Conservation (phyloP, 2,888 invertebrate species). For the Disparrhopalites patrizii region DNA sequence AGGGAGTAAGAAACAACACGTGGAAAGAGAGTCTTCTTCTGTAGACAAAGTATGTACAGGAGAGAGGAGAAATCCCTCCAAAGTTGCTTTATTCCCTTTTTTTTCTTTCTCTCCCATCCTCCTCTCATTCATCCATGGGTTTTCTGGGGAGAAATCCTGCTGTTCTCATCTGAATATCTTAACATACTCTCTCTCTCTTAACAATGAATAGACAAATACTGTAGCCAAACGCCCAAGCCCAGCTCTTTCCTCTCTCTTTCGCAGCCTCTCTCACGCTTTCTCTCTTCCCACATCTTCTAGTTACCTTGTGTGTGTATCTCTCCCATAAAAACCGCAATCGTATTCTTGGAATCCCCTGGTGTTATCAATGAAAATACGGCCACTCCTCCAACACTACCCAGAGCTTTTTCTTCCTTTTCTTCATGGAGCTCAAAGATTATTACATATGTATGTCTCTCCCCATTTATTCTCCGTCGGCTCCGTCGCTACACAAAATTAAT, state of each 20-base stretch:
- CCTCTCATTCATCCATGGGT: not conserved
- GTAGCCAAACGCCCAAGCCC: not conserved
- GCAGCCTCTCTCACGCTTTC: not conserved
- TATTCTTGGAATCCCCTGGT: not conserved
- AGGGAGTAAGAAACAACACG: no score
- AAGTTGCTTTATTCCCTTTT: conserved; percentile 6
- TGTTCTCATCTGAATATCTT: not conserved
- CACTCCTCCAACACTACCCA: not conserved
- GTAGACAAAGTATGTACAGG: no score
- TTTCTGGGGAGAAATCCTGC: not conserved
- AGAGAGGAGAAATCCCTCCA: conserved; percentile 11
- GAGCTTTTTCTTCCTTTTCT: no score
- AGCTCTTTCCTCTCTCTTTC: conserved; percentile 1
- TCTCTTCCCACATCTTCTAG: no score
- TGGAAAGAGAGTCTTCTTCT: no score
- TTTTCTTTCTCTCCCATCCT: not conserved
- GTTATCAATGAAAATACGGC: not conserved
- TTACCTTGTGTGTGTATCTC: conserved; percentile 1
- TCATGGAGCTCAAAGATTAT: conserved; percentile 2
- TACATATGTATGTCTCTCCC: not conserved
- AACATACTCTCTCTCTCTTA: not conserved
- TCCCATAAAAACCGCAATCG: not conserved
- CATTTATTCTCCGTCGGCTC: not conserved
- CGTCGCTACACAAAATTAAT: conserved; percentile 3
- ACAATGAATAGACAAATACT: not conserved